A percentile compares a stretch with the other conserved stretches of the same genome.
Evolutionary conservation across 64 coral and sea anemone species (phyloP).

Genomic region (Exaiptasia diaphana): DNA sequence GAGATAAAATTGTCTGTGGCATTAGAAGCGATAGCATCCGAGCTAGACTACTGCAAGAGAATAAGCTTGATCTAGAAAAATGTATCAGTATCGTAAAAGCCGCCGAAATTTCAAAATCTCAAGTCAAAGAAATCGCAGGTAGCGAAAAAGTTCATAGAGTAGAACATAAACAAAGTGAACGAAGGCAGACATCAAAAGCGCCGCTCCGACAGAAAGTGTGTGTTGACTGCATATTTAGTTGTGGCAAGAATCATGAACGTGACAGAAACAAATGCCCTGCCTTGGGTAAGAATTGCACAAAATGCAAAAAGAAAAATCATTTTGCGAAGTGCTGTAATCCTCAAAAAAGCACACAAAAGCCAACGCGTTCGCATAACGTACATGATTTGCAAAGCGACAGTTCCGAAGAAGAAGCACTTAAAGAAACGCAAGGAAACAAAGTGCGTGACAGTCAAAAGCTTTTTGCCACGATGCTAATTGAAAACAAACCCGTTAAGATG

Average conservation of each 20-base stretch:
- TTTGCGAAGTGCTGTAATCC: not conserved
- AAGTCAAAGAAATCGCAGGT: not conserved
- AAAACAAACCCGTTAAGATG: not conserved
- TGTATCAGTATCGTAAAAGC: not conserved
- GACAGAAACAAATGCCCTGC: slow-evolving; percentile 2
- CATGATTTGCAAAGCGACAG: not conserved
- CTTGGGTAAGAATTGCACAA: not conserved
- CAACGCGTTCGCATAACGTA: not conserved
- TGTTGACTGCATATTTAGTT: not conserved
- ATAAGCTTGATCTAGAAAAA: not conserved
- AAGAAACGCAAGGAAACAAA: not conserved
- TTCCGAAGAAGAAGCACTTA: not conserved
- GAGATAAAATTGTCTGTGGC: not conserved
- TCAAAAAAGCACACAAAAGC: not conserved
- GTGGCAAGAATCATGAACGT: not conserved
- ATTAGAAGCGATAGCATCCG: not conserved
- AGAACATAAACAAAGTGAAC: not conserved
- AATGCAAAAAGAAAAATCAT: not conserved
- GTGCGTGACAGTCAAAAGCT: not conserved
- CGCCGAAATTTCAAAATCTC: not conserved
- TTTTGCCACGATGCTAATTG: not conserved
- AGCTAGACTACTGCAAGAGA: not conserved
- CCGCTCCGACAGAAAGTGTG: not conserved
- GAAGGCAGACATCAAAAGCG: not conserved
- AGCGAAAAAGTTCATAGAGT: not conserved